Evolutionary conservation across 2,888 invertebrate species (phyloP).

Genomic region (Ectemnius lituratus): DNA sequence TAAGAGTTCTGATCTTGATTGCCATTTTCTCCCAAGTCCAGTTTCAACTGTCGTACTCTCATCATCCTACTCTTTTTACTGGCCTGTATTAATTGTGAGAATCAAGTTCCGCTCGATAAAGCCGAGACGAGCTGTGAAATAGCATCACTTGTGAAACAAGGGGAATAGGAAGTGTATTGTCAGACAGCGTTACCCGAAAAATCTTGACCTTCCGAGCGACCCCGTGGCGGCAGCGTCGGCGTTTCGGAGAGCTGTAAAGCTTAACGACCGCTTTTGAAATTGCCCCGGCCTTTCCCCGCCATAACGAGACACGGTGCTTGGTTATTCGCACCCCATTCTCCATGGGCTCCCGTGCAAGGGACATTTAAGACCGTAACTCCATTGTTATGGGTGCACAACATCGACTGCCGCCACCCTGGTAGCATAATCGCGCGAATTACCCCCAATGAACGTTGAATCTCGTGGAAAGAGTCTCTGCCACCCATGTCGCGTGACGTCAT

Average conservation of each 20-base stretch:
- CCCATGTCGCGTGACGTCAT: neutral
- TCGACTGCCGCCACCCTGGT: conserved; percentile 30
- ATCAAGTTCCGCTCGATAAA: neutral
- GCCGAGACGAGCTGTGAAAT: neutral
- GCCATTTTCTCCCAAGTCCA: neutral
- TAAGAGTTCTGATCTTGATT: neutral
- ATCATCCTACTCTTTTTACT: too few species aligned
- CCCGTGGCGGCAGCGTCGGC: conserved; percentile 47
- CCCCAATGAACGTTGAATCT: conserved; percentile 53
- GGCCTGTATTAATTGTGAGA: too few species aligned
- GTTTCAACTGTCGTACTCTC: too few species aligned
- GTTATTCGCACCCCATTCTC: conserved; percentile 65
- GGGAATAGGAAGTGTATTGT: conserved; percentile 32
- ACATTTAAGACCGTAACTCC: conserved; percentile 64
- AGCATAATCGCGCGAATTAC: conserved; percentile 48
- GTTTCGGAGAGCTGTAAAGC: conserved; percentile 55
- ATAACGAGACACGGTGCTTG: conserved; percentile 64
- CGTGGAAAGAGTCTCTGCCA: conserved; percentile 34
- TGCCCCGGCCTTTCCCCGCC: conserved; percentile 64
- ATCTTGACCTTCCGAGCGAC: conserved; percentile 65
- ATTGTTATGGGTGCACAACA: conserved; percentile 54
- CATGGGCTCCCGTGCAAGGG: conserved; percentile 57
- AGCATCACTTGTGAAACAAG: conserved; percentile 33
- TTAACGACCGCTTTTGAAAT: conserved; percentile 70
- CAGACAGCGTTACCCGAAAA: conserved; percentile 49